Evolutionary conservation across 1,140 invertebrate genomes (phyloP), one percentile per base, ranked within the genome.

Genomic region (Cecropterus lyciades): DNA sequence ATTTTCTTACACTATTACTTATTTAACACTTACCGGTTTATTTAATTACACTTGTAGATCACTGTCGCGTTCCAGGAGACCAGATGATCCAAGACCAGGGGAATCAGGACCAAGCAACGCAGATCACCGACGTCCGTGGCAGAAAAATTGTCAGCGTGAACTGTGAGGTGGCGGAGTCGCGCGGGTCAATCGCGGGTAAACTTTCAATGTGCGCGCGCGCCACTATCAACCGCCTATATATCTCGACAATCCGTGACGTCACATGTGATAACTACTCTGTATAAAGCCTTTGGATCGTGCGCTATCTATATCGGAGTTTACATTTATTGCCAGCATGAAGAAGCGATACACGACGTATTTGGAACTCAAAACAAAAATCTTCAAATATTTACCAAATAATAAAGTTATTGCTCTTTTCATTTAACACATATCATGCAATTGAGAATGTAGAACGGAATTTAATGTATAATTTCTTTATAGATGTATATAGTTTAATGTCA

Each of bases 131-230:
- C 33, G 9, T 37, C 33, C 11, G 33, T 37, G 33, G 33, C 33
- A 11, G 11, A 9, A 11, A 37, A 33, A 33, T 33, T 1, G 70
- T 52, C 14, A 24, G 27, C 65, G 68, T 66, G 67, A 74, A 73
- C 69, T 74, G 75, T 20, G 65, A 65, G 67, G 67, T 65, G 71
- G 71, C 69, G 57, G 69, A 72, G 71, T 40, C 65, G 73, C 77
- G 66, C 77, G 63, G 80, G 73, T 73, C 74, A 77, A 73, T 80
- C 69, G 65, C 67, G 56, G 60, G 59, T 73, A 66, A 33, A 80
- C 78, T 78, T 69, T 72, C 76, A 87, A 78, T 84, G 79, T 79
- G 75, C 84, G 80, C 84, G 84, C 81, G 82, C 81, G 80, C 74
- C 48, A 37, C 72, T 60, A 53, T 70, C 75, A 30, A 56, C 69